Base-by-base conservation (phyloP, 2,113 vertebrate genomes). In the Varanus komodoensis region DNA sequence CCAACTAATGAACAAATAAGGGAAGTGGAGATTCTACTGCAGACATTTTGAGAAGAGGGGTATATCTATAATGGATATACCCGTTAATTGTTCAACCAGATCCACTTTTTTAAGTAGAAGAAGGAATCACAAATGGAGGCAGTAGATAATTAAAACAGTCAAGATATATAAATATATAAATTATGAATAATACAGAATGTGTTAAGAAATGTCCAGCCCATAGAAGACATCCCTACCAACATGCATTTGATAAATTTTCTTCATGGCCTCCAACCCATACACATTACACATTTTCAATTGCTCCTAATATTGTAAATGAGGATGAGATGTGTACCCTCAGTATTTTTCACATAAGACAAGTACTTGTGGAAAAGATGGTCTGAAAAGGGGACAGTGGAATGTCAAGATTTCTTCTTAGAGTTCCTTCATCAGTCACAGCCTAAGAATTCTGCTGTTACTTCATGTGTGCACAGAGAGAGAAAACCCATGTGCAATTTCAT, bases 1-100 rank as follows among this genome's bases (percentile, higher is more conserved):
- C 68, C 54, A n/a, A 67, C 69, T 84, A 44, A 79, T 91, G 61
- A 71, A 89, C 38, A 82, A 54, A 68, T 75, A 48, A 32, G 23
- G 29, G 21, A 8, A 80, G n/a, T 80, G 32, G 29, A n/a, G 38
- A 52, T 87, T 73, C 57, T 27, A 19, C 50, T 25, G 7, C 15
- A 86, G 34, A 21, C 74, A 52, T 17, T 84, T 19, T 29, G 4
- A 27, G 79, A 75, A 85, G 0, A 38, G 57, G n/a, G 7, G 0
- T 83, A 79, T 84, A 77, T 71, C 57, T 61, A 48, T 44, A 91
- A 85, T n/a, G 57, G 8, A 61, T 85, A 34, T 0, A 27, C 88
- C 1, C 73, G 73, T 3, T 54, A 84, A 77, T 82, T 73, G 84
- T 84, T 92, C 29, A 78, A 14, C 4, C 14, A 81, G 3, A 48